Conservation (phyloP, 2,113 vertebrate genomes). For the Ictalurus punctatus region DNA sequence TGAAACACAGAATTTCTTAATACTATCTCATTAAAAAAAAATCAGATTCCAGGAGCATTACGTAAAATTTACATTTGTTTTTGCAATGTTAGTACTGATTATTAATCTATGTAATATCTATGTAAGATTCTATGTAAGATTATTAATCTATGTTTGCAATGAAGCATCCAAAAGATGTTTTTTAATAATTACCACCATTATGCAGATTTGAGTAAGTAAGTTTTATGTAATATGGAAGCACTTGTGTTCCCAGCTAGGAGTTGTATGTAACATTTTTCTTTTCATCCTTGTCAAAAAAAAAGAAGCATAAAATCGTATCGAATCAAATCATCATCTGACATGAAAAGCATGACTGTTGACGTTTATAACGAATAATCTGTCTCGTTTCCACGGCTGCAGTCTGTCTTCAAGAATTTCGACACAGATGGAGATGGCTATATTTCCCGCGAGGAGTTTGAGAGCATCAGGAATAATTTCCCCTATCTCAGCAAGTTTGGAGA, state of each 20-base stretch:
- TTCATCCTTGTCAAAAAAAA: background rate
- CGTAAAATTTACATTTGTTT: background rate
- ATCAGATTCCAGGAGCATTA: background rate
- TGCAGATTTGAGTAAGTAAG: background rate
- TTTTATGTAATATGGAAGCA: background rate
- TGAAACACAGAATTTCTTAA: background rate
- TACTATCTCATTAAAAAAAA: background rate
- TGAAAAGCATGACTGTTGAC: constrained; percentile 74
- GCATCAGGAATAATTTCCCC: constrained; percentile 88
- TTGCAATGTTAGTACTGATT: background rate
- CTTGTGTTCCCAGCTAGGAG: background rate
- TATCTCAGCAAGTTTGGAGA: constrained; percentile 92
- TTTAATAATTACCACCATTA: background rate
- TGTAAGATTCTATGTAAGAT: too few species aligned
- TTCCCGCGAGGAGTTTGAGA: constrained; percentile 88
- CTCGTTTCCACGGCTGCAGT: constrained; percentile 65
- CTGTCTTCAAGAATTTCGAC: constrained; percentile 89
- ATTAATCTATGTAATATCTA: background rate
- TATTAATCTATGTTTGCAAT: background rate
- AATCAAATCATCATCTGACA: constrained; percentile 62
- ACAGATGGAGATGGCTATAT: constrained; percentile 86
- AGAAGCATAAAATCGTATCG: background rate
- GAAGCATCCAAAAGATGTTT: background rate
- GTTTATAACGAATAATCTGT: background rate
- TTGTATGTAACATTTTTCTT: background rate